Evolutionary conservation across 2,797 vertebrate species (phyloP).

Genomic region (Alcedo atthis): DNA sequence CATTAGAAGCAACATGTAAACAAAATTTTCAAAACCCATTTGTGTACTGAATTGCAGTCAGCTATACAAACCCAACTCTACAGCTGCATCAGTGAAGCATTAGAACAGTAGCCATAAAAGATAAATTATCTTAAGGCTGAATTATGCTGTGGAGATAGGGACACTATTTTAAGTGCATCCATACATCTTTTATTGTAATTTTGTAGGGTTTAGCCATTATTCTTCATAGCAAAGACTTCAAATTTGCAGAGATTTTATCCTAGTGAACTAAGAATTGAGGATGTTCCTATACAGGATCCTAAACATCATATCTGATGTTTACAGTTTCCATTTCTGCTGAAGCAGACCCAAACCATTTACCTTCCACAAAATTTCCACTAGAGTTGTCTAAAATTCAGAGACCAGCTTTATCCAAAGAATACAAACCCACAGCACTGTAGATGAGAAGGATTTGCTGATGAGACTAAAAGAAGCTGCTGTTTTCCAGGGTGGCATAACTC

Average conservation of each 20-base stretch:
- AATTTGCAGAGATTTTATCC: neutral
- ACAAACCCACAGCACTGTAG: neutral
- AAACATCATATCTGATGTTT: neutral
- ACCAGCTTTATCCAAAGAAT: neutral
- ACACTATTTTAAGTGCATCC: neutral
- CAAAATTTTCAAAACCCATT: neutral
- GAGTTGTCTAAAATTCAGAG: neutral
- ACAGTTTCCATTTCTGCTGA: neutral
- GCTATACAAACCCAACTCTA: neutral
- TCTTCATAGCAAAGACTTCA: neutral
- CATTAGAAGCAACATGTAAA: neutral
- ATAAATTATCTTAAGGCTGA: neutral
- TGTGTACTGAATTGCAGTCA: neutral
- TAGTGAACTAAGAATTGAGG: neutral
- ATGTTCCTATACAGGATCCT: neutral
- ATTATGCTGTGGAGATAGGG: neutral
- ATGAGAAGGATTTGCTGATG: neutral
- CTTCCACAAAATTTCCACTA: neutral
- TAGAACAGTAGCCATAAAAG: neutral
- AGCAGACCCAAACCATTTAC: neutral
- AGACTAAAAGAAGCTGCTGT: neutral
- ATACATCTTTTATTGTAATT: neutral
- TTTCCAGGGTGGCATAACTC: conserved; percentile 13
- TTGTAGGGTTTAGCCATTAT: neutral
- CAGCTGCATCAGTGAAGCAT: neutral